phyloP scores from a whole-genome alignment of 2,113 vertebrate species.

The Daphoenositta chrysoptera region DNA sequence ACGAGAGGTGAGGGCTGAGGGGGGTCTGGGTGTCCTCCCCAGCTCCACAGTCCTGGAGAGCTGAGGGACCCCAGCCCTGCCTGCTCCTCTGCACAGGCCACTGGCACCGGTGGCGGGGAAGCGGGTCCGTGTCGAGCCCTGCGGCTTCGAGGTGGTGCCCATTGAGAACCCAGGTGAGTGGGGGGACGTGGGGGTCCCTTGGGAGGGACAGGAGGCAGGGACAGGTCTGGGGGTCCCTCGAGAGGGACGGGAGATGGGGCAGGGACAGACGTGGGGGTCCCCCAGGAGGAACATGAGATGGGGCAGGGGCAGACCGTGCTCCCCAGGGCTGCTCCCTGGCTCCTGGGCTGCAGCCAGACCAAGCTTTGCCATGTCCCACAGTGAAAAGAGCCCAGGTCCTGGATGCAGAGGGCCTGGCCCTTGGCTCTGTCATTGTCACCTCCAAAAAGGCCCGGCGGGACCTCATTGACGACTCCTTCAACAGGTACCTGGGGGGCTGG shows the following conservation, averaged over 20 bases:
- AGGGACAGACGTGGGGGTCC: too few relatives aligned
- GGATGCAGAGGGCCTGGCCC: constrained; percentile 87
- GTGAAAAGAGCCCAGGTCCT: constrained; percentile 78
- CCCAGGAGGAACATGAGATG: neutral
- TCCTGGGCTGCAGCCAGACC: neutral
- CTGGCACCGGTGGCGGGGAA: neutral
- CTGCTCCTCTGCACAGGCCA: constrained; percentile 54
- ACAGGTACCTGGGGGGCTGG: constrained; percentile 71
- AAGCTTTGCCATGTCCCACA: neutral
- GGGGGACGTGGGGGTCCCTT: neutral
- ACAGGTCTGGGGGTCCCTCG: neutral
- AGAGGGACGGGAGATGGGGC: too few relatives aligned
- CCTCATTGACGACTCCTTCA: constrained; percentile 88
- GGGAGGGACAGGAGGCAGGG: neutral
- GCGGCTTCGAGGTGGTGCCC: constrained; percentile 86
- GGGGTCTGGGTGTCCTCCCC: neutral
- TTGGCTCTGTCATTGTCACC: constrained; percentile 84
- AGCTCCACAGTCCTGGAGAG: neutral
- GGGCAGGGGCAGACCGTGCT: accelerated
- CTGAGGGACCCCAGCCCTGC: neutral
- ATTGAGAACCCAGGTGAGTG: constrained; percentile 87
- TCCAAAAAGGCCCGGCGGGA: constrained; percentile 88
- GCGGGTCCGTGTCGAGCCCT: neutral
- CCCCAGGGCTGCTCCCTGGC: neutral
- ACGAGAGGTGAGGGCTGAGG: constrained; percentile 75